Base-by-base conservation (phyloP, 2,797 vertebrate genomes). In the Ceryle rudis region DNA sequence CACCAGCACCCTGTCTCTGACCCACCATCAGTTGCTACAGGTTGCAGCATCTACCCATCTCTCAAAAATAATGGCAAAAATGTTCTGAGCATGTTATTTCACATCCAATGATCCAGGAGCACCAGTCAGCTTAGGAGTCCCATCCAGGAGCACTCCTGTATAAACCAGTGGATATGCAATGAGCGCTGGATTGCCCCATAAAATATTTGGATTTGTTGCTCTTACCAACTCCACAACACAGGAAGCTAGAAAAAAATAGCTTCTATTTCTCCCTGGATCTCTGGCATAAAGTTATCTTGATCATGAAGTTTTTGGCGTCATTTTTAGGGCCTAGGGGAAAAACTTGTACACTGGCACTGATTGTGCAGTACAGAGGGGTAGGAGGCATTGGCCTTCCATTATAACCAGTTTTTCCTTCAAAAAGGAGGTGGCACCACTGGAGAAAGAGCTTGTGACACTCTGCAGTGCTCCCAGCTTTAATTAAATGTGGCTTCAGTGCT, bases 71-170 rank as follows among this genome's bases (percentile, higher is more conserved):
- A 79, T 0, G 3, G 54, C 81, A 64, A 65, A 90, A 73, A 9
- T 3, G 26, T 28, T 81, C 17, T 12, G 25, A 92, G 69, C 12
- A 21, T 1, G 0, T 85, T 82, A 85, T 84, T 86, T 81, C 39
- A 81, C 42, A 55, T 26, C 37, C 83, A 70, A 66, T 49, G 44
- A 64, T 57, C 89, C 82, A 86, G 25, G 15, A 89, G 65, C 33
- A 35, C 11, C 11, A 44, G 75, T 11, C 37, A 37, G 37, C 37
- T 95, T 28, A 74, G 57, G 21, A 69, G 28, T 66, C 15, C 28
- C 23, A 6, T 81, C 72, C 61, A 77, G 42, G 11, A 52, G 11
- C 0, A 0, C 23, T 57, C 18, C 7, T 3, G 11, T 31, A 33
- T 8, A 57, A 91, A 15, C 5, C 3, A 1, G 54, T 4, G 5